These are phyloP conservation scores for Serripes groenlandicus DNA, from an alignment of 2,888 invertebrate genomes.

Conservation along the genomic window DNA sequence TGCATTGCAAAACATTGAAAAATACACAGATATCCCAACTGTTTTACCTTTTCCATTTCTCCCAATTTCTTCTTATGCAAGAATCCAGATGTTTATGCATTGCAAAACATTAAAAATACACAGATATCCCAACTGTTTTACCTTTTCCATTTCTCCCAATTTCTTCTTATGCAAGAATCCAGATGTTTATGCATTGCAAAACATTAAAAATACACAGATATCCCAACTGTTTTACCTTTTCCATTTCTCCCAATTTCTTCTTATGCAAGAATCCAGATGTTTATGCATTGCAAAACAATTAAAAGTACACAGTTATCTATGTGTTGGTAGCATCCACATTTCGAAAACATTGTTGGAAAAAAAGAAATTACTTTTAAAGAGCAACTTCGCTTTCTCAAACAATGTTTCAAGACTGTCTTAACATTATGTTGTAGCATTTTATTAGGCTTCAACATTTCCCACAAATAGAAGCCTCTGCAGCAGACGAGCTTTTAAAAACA, in stretches of 20 bases:
- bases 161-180: slow-evolving; percentile 31
- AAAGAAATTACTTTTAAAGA: not conserved
- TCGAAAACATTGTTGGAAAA: slow-evolving; percentile 1
- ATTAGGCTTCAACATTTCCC: too few species aligned
- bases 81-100: slow-evolving; percentile 50
- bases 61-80: too few species aligned
- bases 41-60: not conserved
- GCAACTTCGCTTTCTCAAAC: not conserved
- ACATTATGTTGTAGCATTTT: too few species aligned
- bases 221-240: not conserved
- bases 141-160: not conserved
- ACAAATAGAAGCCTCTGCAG: too few species aligned
- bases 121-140: not conserved
- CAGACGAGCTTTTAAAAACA: too few species aligned
- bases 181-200: slow-evolving; percentile 27
- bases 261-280: slow-evolving; percentile 38
- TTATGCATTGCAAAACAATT: slow-evolving; percentile 10
- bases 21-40: not conserved
- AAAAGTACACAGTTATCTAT: not conserved
- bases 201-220: not conserved
- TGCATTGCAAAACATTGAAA: slow-evolving; percentile 18
- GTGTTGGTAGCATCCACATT: too few species aligned
- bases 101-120: not conserved
- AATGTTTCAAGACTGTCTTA: not conserved
- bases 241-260: not conserved